Conservation (phyloP, 2,113 vertebrate genomes). For the Ardeotis arabs region DNA sequence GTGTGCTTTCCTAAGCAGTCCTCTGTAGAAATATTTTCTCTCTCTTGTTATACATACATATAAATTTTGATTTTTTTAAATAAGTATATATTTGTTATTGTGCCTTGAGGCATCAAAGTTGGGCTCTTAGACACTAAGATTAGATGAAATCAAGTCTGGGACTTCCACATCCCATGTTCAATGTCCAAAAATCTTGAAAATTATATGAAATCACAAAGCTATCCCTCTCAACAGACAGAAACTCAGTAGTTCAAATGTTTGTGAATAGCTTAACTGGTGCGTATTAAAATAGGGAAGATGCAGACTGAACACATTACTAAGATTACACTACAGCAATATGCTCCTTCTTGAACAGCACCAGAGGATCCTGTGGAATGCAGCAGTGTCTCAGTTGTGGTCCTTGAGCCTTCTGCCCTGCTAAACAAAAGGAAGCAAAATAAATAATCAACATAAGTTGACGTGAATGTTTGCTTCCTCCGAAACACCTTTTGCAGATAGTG, state of each 20-base stretch:
- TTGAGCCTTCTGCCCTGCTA: neutral
- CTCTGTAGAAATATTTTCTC: neutral
- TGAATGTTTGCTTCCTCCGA: neutral
- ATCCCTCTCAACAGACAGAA: neutral
- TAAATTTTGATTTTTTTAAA: fast-evolving
- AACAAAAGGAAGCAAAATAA: neutral
- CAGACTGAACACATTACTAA: neutral
- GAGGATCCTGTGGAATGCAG: neutral
- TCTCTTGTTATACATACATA: neutral
- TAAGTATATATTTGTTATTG: neutral
- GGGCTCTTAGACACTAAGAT: neutral
- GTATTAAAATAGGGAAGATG: neutral
- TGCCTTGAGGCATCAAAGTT: neutral
- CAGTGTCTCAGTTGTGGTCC: neutral
- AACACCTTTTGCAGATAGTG: neutral
- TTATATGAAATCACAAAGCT: neutral
- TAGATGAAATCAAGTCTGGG: neutral
- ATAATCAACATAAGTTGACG: neutral
- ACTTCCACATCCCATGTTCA: neutral
- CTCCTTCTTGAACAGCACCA: neutral
- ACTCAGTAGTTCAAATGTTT: neutral
- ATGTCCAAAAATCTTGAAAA: neutral
- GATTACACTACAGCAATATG: neutral
- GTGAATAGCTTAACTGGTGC: neutral
- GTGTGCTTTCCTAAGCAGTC: neutral